A percentile compares a stretch with the other conserved stretches of the same genome.
Conservation (phyloP, 2,113 vertebrate species). For the Corydoras sp. region DNA sequence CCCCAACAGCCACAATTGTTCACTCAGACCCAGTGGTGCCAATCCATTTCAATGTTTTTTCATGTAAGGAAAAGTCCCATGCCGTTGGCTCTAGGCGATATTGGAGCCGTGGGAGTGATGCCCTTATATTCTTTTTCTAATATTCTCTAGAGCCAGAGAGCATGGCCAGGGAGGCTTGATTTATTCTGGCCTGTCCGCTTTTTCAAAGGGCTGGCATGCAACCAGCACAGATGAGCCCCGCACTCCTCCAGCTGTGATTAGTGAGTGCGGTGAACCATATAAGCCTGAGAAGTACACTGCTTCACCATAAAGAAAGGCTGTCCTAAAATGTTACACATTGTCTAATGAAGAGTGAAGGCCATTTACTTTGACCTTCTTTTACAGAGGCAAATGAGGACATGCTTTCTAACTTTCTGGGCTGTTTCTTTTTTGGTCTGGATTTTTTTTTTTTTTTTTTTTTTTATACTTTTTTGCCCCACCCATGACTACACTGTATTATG, state of each 20-base stretch:
- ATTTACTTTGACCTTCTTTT: not conserved
- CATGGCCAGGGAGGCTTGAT: constrained; percentile 31
- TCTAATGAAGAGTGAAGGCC: not conserved
- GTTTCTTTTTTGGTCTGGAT: not conserved
- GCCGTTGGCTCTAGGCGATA: constrained; percentile 15
- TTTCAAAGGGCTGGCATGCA: constrained; percentile 42
- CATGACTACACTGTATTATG: too few species aligned
- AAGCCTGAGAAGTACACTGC: constrained; percentile 4
- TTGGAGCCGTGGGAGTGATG: constrained; percentile 19
- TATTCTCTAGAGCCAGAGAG: constrained; percentile 30
- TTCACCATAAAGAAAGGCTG: constrained; percentile 4
- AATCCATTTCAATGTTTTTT: not conserved
- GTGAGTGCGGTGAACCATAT: constrained; percentile 28
- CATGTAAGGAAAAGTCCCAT: constrained; percentile 1
- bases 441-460: too few species aligned
- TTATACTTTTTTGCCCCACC: too few species aligned
- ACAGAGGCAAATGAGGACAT: not conserved
- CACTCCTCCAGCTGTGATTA: constrained; percentile 41
- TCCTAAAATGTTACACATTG: not conserved
- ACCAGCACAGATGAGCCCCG: constrained; percentile 35
- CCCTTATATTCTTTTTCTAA: constrained; percentile 23
- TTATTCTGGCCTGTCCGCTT: constrained; percentile 34
- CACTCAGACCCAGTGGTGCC: not conserved
- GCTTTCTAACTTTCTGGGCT: not conserved
- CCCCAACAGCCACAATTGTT: not conserved